Conservation (phyloP, 2,797 vertebrate genomes). For the Coracias cyanogaster region DNA sequence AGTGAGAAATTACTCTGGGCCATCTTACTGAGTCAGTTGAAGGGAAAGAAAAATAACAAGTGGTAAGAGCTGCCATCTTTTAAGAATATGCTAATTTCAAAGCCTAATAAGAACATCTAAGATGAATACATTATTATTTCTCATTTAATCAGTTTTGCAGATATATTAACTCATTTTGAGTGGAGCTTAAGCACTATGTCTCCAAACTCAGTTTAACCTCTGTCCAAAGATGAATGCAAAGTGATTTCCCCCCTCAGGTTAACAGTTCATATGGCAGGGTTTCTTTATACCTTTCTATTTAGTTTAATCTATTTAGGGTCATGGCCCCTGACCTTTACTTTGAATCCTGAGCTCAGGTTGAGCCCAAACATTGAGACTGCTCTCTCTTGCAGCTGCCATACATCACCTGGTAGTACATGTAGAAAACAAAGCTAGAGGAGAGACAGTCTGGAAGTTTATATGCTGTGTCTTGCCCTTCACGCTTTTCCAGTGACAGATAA, state of each 20-base stretch:
- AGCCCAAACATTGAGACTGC: background rate
- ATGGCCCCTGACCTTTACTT: constrained; percentile 12
- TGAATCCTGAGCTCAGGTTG: background rate
- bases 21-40: background rate
- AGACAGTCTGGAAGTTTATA: background rate
- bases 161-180: background rate
- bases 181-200: background rate
- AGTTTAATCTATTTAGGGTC: constrained; percentile 8
- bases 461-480: background rate
- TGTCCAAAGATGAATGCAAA: constrained; percentile 2
- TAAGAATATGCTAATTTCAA: background rate
- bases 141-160: background rate
- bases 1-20: background rate
- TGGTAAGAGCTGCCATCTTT: background rate
- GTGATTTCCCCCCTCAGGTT: background rate
- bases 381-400: background rate
- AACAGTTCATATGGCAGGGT: background rate
- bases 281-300: constrained; percentile 18
- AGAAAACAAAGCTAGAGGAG: background rate
- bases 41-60: background rate
- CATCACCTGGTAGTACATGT: background rate
- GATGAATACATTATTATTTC: background rate
- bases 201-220: constrained; percentile 23
- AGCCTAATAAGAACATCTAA: background rate
- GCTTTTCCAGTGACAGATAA: background rate